Evolutionary conservation across 2,113 vertebrate species (phyloP).

Genomic region (Gymnorhina tibicen): DNA sequence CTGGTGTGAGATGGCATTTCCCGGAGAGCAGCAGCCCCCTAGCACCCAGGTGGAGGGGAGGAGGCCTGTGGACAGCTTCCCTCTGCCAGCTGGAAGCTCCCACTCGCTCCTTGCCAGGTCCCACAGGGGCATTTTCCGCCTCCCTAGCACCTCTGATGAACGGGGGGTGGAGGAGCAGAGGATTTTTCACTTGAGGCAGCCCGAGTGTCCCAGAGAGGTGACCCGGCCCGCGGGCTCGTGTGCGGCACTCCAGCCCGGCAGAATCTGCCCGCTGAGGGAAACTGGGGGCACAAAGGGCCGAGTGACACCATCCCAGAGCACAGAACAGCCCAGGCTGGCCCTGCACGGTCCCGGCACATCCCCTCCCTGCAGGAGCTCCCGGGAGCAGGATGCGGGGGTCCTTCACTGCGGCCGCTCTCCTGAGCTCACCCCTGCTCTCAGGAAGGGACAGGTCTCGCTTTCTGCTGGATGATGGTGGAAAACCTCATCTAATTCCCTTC

Average conservation of each 20-base stretch:
- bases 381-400: background rate
- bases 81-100: background rate
- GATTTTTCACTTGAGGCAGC: background rate
- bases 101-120: background rate
- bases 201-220: background rate
- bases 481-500: background rate
- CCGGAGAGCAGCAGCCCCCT: background rate
- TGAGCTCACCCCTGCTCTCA: background rate
- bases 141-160: background rate
- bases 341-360: background rate
- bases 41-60: background rate
- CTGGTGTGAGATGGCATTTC: background rate
- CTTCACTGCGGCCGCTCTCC: background rate
- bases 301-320: accelerated
- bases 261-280: background rate
- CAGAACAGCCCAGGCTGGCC: background rate
- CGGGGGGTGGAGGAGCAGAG: background rate
- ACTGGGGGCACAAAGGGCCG: background rate
- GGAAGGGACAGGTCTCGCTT: background rate
- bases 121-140: background rate
- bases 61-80: background rate
- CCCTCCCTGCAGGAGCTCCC: background rate
- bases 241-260: background rate
- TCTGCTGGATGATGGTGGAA: background rate
- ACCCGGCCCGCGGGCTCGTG: background rate